These are phyloP conservation scores for Eucidaris tribuloides DNA, from an alignment of 35 echinoderm and acorn worm genomes.

Conservation along the genomic window DNA sequence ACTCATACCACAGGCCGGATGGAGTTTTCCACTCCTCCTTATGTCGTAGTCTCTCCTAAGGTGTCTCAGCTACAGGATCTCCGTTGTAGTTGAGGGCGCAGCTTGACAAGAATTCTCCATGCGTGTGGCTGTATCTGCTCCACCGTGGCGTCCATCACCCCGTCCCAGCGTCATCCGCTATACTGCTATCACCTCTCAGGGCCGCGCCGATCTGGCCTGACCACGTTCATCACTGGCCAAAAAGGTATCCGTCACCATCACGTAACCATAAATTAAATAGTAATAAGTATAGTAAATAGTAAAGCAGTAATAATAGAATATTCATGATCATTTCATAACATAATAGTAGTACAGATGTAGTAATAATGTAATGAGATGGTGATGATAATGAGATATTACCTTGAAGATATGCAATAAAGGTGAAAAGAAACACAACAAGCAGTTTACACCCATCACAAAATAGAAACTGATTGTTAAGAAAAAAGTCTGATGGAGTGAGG, in stretches of 20 bases:
- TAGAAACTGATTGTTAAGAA: too few relatives aligned
- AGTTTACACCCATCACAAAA: too few relatives aligned
- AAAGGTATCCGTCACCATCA: too few relatives aligned
- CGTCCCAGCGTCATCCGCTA: not conserved
- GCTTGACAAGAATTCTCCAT: constrained; percentile 77
- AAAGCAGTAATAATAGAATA: not conserved
- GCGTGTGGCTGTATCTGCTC: constrained; percentile 45
- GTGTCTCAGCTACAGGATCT: constrained; percentile 80
- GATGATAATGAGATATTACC: too few relatives aligned
- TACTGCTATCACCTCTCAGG: constrained; percentile 20
- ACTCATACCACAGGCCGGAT: constrained; percentile 90
- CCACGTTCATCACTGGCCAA: constrained; percentile 82
- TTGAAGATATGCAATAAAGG: too few relatives aligned
- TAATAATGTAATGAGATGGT: too few relatives aligned
- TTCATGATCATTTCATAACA: not conserved
- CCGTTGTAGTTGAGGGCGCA: constrained; percentile 73
- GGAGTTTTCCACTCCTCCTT: constrained; percentile 81
- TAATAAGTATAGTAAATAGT: not conserved
- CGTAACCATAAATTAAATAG: not conserved
- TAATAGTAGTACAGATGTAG: too few relatives aligned
- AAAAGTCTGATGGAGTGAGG: too few relatives aligned
- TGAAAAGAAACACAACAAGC: too few relatives aligned
- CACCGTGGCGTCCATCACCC: not conserved
- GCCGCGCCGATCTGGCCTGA: constrained; percentile 83
- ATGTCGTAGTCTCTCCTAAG: constrained; percentile 69